Percentiles rank a stretch among this genome's conserved stretches.
Conservation (phyloP, 2,797 vertebrate genomes). For the Syngnathus rostellatus region DNA sequence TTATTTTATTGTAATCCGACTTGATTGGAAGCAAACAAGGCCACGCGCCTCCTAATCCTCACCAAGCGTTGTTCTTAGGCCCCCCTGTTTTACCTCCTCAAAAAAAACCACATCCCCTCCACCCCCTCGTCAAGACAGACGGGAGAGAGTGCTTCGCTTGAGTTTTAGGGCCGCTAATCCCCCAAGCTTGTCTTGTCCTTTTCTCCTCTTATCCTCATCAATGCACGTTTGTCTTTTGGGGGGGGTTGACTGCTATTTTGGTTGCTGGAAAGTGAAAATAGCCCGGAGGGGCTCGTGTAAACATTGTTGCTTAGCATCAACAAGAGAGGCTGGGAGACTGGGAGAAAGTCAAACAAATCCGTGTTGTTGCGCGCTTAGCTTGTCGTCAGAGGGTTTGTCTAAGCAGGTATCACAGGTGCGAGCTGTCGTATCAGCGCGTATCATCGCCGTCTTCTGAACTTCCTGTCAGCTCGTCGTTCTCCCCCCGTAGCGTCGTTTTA, state of each 20-base stretch:
- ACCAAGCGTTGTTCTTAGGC: conserved; percentile 52
- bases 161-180: conserved; percentile 63
- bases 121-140: conserved; percentile 54
- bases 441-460: conserved; percentile 54
- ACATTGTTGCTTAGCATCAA: conserved; percentile 53
- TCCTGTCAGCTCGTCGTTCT: conserved; percentile 53
- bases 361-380: conserved; percentile 54
- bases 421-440: conserved; percentile 58
- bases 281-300: conserved; percentile 52
- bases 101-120: conserved; percentile 49
- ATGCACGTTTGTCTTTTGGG: conserved; percentile 53
- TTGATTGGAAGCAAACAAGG: conserved; percentile 67
- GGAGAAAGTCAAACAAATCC: conserved; percentile 49
- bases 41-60: conserved; percentile 61
- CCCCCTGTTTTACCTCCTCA: conserved; percentile 47
- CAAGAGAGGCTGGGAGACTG: conserved; percentile 43
- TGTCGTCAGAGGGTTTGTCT: conserved; percentile 63
- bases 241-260: conserved; percentile 65
- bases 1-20: conserved; percentile 66
- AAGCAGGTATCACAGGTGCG: conserved; percentile 66
- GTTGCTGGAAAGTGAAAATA: conserved; percentile 53
- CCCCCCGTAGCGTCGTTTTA: conserved; percentile 42
- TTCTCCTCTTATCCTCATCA: conserved; percentile 59
- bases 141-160: conserved; percentile 44
- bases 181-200: conserved; percentile 58